These are phyloP conservation scores for Phenganax marumi DNA, from an alignment of 92 coral and sea anemone species.

Conservation along the genomic window DNA sequence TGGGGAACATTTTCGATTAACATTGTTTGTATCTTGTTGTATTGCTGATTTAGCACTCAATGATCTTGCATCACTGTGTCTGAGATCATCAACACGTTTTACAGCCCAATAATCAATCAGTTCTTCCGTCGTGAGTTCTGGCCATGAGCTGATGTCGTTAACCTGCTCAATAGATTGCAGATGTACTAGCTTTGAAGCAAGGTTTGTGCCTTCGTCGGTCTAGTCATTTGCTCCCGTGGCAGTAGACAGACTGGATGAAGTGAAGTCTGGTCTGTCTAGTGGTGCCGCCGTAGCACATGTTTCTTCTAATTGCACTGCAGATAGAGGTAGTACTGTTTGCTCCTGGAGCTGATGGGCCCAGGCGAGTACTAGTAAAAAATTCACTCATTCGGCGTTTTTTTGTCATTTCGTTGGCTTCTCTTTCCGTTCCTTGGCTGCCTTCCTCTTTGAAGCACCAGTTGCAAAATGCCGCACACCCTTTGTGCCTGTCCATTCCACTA, in stretches of 20 bases:
- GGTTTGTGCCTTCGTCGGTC: neutral
- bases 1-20: neutral
- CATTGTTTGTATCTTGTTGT: neutral
- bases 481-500: constrained; percentile 7
- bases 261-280: neutral
- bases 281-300: neutral
- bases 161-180: neutral
- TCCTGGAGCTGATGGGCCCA: neutral
- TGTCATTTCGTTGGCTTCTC: neutral
- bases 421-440: neutral
- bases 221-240: neutral
- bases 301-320: neutral
- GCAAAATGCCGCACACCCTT: neutral
- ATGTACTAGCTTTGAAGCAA: neutral
- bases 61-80: neutral
- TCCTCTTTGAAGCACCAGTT: constrained; percentile 1
- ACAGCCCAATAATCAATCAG: neutral
- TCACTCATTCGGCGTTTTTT: neutral
- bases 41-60: neutral
- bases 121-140: neutral
- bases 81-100: neutral
- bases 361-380: neutral
- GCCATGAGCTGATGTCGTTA: neutral
- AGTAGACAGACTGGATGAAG: neutral
- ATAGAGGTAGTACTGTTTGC: neutral